Evolutionary conservation across 2,888 invertebrate genomes (phyloP).

Genomic region (Pristionchus maxplancki): DNA sequence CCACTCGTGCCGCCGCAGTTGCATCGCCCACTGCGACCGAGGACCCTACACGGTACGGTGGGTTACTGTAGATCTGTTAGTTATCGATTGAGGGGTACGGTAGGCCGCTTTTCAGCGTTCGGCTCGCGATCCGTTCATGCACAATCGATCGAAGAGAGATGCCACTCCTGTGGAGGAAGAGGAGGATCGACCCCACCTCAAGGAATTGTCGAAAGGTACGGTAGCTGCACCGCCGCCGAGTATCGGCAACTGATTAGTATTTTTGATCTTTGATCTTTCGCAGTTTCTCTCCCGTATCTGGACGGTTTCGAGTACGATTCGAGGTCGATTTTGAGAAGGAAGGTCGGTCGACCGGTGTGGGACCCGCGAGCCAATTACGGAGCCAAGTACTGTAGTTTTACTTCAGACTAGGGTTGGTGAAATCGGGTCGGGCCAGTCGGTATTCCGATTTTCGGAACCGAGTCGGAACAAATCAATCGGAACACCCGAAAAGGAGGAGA

Average conservation of each 20-base stretch:
- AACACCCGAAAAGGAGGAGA: too few species aligned
- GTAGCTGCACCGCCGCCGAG: too few species aligned
- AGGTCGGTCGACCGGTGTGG: neutral
- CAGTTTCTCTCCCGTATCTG: neutral
- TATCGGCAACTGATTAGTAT: too few species aligned
- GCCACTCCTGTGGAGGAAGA: neutral
- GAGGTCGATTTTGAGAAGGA: neutral
- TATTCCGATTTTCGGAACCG: too few species aligned
- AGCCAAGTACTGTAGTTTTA: neutral
- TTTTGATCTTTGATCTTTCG: neutral
- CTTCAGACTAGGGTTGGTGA: too few species aligned
- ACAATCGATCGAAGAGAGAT: conserved; percentile 20
- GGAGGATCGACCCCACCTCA: neutral
- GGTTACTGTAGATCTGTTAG: neutral
- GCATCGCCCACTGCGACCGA: conserved; percentile 15
- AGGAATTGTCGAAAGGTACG: neutral
- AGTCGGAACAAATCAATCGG: too few species aligned
- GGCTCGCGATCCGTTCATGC: conserved; percentile 7
- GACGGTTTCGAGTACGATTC: conserved; percentile 21
- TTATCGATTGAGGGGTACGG: neutral
- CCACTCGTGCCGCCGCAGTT: conserved; percentile 19
- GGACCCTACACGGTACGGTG: neutral
- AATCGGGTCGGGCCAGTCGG: too few species aligned
- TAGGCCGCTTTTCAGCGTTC: neutral
- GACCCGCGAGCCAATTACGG: neutral